Percentiles rank a stretch among this genome's conserved stretches.
phyloP scores from a whole-genome alignment of 2,888 invertebrate genomes.

The Smittia aterrima region DNA sequence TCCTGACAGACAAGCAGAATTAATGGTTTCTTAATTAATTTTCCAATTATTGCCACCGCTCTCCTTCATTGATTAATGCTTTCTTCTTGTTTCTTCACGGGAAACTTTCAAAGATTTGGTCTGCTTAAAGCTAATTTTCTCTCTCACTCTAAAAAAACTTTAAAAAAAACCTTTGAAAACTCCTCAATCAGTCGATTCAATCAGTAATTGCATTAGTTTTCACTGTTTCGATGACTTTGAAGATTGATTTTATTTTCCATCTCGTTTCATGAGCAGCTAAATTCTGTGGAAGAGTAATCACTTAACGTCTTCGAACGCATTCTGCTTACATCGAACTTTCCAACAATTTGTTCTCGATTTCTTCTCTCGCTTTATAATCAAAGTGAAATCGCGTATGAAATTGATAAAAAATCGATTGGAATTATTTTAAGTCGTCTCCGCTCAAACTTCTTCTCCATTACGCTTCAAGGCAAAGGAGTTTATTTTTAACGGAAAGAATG shows the following conservation, averaged over 20 bases:
- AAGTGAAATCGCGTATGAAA: conserved; percentile 40
- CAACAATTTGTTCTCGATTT: neutral
- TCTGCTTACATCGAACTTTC: too few relatives aligned
- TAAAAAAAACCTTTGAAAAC: too few relatives aligned
- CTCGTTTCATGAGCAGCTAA: too few relatives aligned
- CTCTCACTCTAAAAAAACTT: neutral
- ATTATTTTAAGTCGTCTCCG: conserved; percentile 31
- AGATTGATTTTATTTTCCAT: too few relatives aligned
- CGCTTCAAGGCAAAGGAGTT: neutral
- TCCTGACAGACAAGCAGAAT: conserved; percentile 35
- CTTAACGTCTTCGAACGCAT: too few relatives aligned
- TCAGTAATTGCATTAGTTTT: too few relatives aligned
- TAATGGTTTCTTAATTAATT: conserved; percentile 40
- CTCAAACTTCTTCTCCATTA: conserved; percentile 12
- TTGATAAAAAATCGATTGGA: conserved; percentile 40
- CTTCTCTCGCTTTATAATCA: conserved; percentile 8
- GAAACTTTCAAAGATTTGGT: neutral
- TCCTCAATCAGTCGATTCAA: too few relatives aligned
- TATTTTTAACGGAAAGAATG: conserved; percentile 38
- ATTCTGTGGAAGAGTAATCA: too few relatives aligned
- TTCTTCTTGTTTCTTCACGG: neutral
- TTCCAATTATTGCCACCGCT: conserved; percentile 33
- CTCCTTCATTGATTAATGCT: conserved; percentile 33
- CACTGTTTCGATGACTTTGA: too few relatives aligned
- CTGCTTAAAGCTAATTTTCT: neutral